Evolutionary conservation across 2,113 vertebrate species (phyloP).

Genomic region (Philantomba maxwellii): DNA sequence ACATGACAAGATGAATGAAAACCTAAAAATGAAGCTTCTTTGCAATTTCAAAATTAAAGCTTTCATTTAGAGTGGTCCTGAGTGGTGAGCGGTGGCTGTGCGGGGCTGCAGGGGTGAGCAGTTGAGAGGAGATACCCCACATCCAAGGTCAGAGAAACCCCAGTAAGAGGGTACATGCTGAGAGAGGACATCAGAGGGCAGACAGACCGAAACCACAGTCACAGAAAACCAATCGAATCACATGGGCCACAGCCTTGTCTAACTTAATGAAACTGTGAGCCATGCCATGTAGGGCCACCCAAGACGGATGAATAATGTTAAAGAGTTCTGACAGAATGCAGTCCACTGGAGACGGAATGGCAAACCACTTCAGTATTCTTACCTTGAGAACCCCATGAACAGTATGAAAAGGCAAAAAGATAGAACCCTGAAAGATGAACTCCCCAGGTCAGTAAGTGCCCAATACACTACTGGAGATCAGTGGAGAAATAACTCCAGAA

Average conservation of each 20-base stretch:
- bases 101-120: accelerated
- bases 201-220: too few species aligned
- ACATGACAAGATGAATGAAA: slow-evolving; percentile 52
- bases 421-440: neutral
- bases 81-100: accelerated
- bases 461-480: neutral
- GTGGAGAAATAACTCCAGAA: neutral
- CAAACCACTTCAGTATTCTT: too few species aligned
- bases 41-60: slow-evolving; percentile 41
- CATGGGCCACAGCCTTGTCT: too few species aligned
- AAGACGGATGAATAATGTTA: too few species aligned
- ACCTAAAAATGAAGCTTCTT: slow-evolving; percentile 28
- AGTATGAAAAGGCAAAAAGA: neutral
- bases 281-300: too few species aligned
- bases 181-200: too few species aligned
- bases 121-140: neutral
- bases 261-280: too few species aligned
- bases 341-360: too few species aligned
- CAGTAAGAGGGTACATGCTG: too few species aligned
- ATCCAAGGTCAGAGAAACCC: neutral
- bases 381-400: neutral
- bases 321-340: too few species aligned
- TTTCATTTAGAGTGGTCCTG: slow-evolving; percentile 27
- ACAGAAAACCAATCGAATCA: too few species aligned
- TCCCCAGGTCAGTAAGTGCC: neutral